Evolutionary conservation across 2,113 vertebrate species (phyloP).

Genomic region (Petaurus breviceps): DNA sequence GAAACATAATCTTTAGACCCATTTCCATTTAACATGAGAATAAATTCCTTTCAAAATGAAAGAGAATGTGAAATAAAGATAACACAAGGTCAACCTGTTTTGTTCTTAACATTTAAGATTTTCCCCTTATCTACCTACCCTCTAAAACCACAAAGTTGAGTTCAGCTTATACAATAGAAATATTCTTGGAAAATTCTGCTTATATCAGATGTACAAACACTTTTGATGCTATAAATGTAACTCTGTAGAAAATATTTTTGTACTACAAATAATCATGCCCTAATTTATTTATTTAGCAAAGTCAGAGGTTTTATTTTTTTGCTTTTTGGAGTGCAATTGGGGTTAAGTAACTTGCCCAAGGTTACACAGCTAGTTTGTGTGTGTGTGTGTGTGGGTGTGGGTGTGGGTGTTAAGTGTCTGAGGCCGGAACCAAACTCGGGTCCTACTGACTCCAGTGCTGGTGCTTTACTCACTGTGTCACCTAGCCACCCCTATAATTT

Average conservation of each 20-base stretch:
- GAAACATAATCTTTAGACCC: neutral
- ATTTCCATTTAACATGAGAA: neutral
- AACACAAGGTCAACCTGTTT: conserved; percentile 47
- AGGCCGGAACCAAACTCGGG: too few species aligned
- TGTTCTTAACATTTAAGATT: conserved; percentile 35
- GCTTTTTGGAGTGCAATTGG: too few species aligned
- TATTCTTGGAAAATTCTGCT: conserved; percentile 17
- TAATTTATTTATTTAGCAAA: conserved; percentile 10
- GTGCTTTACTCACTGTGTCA: too few species aligned
- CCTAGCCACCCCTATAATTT: too few species aligned
- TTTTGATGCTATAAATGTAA: neutral
- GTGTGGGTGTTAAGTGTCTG: too few species aligned
- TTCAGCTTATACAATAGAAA: neutral
- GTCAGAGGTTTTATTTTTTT: too few species aligned
- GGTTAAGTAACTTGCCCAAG: too few species aligned
- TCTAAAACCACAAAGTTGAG: conserved; percentile 43
- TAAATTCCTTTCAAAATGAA: conserved; percentile 21
- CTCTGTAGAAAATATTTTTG: conserved; percentile 14
- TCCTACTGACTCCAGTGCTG: too few species aligned
- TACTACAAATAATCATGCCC: conserved; percentile 6
- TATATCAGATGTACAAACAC: neutral
- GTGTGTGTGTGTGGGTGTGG: too few species aligned
- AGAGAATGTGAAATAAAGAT: conserved; percentile 48
- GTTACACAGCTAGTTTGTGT: too few species aligned
- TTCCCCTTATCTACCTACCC: conserved; percentile 15